Evolutionary conservation across 1,140 invertebrate genomes (phyloP).

Genomic region (Zaprionus ghesquierei): DNA sequence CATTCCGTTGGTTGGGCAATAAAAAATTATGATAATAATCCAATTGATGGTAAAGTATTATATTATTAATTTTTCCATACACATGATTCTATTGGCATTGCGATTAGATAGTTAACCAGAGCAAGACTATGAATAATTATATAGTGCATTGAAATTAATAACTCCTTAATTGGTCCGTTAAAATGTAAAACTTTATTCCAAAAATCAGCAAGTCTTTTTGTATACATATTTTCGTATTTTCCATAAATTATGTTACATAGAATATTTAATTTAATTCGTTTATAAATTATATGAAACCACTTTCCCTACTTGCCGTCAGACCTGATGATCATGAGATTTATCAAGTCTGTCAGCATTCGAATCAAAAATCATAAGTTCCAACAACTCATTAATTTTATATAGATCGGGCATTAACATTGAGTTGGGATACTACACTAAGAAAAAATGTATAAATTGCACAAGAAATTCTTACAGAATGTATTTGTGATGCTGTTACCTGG

Average conservation of each 20-base stretch:
- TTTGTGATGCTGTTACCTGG: conserved; percentile 37
- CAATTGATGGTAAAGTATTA: neutral
- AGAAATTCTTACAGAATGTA: conserved; percentile 64
- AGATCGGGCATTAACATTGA: conserved; percentile 6
- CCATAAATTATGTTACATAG: conserved; percentile 32
- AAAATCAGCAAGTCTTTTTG: conserved; percentile 52
- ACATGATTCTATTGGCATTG: neutral
- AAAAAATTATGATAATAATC: neutral
- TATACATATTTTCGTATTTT: conserved; percentile 48
- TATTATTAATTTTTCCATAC: neutral
- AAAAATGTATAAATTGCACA: conserved; percentile 59
- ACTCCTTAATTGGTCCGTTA: conserved; percentile 12
- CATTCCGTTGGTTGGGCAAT: neutral
- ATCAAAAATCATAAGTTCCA: conserved; percentile 37
- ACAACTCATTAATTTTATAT: conserved; percentile 10
- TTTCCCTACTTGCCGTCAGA: conserved; percentile 11
- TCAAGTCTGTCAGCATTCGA: conserved; percentile 44
- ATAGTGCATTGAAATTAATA: neutral
- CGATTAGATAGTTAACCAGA: neutral
- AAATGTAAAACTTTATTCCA: conserved; percentile 72
- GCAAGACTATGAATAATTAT: neutral
- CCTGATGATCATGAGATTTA: conserved; percentile 53
- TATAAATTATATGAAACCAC: conserved; percentile 56
- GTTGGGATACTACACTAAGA: conserved; percentile 30
- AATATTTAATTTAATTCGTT: conserved; percentile 28